Evolutionary conservation across 2,888 invertebrate genomes (phyloP).

Genomic region (Diaperis boleti): DNA sequence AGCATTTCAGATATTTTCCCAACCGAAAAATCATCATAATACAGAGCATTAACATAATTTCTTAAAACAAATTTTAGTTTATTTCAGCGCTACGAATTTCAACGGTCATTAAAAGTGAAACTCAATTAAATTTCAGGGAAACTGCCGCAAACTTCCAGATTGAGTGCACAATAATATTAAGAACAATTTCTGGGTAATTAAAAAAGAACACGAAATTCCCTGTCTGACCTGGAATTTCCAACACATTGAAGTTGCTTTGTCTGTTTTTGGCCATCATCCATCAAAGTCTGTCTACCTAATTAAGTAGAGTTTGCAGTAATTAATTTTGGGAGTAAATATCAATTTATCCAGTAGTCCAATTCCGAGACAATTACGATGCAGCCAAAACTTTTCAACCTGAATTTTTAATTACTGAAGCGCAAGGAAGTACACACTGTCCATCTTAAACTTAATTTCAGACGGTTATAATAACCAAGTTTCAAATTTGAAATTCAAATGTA

Average conservation of each 20-base stretch:
- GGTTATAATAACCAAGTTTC: slow-evolving; percentile 13
- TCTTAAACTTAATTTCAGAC: slow-evolving; percentile 10
- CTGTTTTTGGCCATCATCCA: slow-evolving; percentile 39
- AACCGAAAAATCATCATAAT: slow-evolving; percentile 34
- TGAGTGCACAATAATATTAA: slow-evolving; percentile 9
- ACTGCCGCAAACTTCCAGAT: slow-evolving; percentile 2
- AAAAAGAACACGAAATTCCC: slow-evolving; percentile 6
- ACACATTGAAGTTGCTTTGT: slow-evolving; percentile 30
- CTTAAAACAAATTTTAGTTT: slow-evolving; percentile 14
- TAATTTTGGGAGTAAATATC: slow-evolving; percentile 38
- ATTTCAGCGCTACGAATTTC: slow-evolving; percentile 3
- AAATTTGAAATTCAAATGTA: slow-evolving; percentile 23
- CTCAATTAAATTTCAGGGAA: slow-evolving; percentile 1
- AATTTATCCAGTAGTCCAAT: slow-evolving; percentile 26
- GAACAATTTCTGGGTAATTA: slow-evolving; percentile 9
- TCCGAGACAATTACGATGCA: background rate
- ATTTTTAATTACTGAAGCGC: slow-evolving; percentile 12
- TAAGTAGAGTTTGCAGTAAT: slow-evolving; percentile 40
- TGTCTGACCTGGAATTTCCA: slow-evolving; percentile 16
- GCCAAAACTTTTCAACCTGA: background rate
- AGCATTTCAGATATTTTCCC: slow-evolving; percentile 36
- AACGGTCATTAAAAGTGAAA: slow-evolving; percentile 5
- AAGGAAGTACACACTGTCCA: slow-evolving; percentile 2
- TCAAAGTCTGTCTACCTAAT: slow-evolving; percentile 39
- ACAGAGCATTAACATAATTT: slow-evolving; percentile 32